Base-by-base conservation (phyloP, 2,797 vertebrate genomes). In the Yasuhikotakia modesta region DNA sequence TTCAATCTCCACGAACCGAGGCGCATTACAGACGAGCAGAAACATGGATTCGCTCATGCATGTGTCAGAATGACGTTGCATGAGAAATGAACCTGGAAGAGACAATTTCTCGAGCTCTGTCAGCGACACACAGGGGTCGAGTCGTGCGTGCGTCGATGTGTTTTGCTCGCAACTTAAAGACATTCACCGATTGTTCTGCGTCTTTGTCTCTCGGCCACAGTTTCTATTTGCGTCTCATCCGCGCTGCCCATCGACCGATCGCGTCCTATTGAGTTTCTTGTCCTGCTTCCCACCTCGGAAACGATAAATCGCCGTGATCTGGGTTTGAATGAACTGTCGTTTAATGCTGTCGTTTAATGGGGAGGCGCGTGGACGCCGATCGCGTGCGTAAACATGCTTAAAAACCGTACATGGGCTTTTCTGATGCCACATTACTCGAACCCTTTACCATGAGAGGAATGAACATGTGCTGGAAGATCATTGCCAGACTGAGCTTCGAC, bases 381-480 rank as follows among this genome's bases (percentile, higher is more conserved):
- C 52, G 68, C 65, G 46, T 45, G 4, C 48, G 21, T 14, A 53
- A 80, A 55, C 61, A 79, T 84, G 76, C 50, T 72, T 2, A 43
- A 12, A 68, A 63, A 63, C 45, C 11, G 75, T 67, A 73, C 61
- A 69, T 73, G 83, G 70, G 86, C 82, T 50, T 64, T 57, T 2
- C 77, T 63, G 76, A 77, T 74, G 61, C 16, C 81, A 76, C 83
- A 68, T 79, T 70, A 70, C 48, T 61, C 79, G 67, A 0, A 68
- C 80, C 46, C 61, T 13, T n/a, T 81, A 84, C 53, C 85, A 92
- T 92, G 91, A 91, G 85, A 89, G 81, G 74, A 81, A 91, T 91
- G 92, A 91, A 92, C 53, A 88, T 93, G 87, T 86, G 93, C 22
- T 93, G 92, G 92, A 93, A 91, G 85, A 90, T 93, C 81, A 85